phyloP scores from a whole-genome alignment of 1,140 invertebrate genomes.

The Caligus rogercresseyi region DNA sequence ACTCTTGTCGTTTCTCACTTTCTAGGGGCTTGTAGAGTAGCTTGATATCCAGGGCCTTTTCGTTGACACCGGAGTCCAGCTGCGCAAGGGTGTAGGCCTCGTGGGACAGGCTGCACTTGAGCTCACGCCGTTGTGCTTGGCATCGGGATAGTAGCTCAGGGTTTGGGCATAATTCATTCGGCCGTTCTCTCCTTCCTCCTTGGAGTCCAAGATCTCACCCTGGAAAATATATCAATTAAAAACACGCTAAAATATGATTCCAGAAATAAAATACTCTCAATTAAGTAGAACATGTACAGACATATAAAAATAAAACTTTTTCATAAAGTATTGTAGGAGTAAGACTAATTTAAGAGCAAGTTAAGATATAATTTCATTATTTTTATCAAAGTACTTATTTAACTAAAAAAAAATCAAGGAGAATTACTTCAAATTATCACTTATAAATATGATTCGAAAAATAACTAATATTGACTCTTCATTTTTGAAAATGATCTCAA shows the following conservation, averaged over 20 bases:
- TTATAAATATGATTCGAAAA: too few species aligned
- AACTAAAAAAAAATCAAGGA: too few species aligned
- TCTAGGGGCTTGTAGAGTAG: conserved; percentile 8
- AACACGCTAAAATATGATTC: background rate
- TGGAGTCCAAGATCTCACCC: background rate
- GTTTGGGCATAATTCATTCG: conserved; percentile 2
- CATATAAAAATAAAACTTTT: too few species aligned
- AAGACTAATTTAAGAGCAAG: too few species aligned
- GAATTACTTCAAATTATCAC: too few species aligned
- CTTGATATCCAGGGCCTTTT: background rate
- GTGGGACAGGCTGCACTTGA: background rate
- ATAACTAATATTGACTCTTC: too few species aligned
- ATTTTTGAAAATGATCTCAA: too few species aligned
- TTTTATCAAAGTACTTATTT: too few species aligned
- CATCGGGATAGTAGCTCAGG: conserved; percentile 1
- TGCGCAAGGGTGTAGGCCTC: conserved; percentile 5
- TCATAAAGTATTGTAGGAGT: too few species aligned
- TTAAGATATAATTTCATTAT: too few species aligned
- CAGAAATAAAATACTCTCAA: too few species aligned
- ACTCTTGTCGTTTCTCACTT: background rate
- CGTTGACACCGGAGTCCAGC: background rate
- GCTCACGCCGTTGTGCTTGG: conserved; percentile 4
- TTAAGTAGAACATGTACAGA: too few species aligned
- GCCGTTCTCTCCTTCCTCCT: background rate
- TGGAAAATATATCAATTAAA: background rate